Base-by-base conservation (phyloP, 2,797 vertebrate species). In the Schizothorax lantsangensis region DNA sequence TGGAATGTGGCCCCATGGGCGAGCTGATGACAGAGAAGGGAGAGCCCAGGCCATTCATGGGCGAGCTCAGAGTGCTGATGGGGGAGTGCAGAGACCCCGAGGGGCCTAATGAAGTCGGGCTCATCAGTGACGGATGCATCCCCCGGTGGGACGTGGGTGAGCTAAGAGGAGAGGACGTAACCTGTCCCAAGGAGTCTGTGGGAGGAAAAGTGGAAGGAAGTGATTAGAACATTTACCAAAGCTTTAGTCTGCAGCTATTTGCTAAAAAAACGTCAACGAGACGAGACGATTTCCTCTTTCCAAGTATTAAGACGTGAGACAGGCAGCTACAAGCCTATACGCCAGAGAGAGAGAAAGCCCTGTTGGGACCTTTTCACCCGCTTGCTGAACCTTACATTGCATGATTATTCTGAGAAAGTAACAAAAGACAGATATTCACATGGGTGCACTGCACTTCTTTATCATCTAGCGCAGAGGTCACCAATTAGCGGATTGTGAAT, bases 1-100 rank as follows among this genome's bases (percentile, higher is more conserved):
- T 98, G 38, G 97, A 96, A 94, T 99, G 98, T 43, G 95, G 95
- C 6, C 97, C 98, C 97, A 99, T 97, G 87, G 97, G 97, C 0
- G 98, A 97, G 94, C 97, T 99, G 96, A 99, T 99, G 95, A 99
- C 98, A 0, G 98, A 99, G 94, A 98, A 99, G 90, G 97, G 97
- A 0, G 98, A 98, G 85, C 95, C 95, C 88, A 99, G 94, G 86
- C 97, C 96, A 85, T 97, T 98, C 96, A 98, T 97, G 90, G 98
- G 97, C 0, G 98, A 99, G 92, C 95, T 96, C 87, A 99, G 93
- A 19, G 95, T 94, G 95, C 97, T 97, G 96, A 98, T 97, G 89
- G 98, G 97, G 0, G 98, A 99, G 93, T 98, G 98, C 54, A 99
- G 96, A 80, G 97, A 97, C 47, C 96, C 95, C 0, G 97, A 96